Evolutionary conservation across 2,888 invertebrate species (phyloP).

Genomic region (Agrochola macilenta): DNA sequence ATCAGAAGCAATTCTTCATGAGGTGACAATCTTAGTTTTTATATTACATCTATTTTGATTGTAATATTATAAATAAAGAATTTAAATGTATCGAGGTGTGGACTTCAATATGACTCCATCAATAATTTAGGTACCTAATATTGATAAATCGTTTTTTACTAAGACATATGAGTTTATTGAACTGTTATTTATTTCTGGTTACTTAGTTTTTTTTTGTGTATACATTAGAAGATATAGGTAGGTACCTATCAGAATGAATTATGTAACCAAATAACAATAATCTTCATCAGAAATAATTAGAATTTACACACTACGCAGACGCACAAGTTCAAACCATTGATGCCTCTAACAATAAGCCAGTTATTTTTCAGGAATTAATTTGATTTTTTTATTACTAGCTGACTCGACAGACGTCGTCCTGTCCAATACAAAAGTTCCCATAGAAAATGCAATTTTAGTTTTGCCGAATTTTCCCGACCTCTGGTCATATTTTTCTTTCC

Average conservation of each 20-base stretch:
- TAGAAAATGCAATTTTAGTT: no score
- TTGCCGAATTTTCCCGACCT: no score
- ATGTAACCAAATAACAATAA: no score
- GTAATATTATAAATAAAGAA: not conserved
- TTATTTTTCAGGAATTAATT: not conserved
- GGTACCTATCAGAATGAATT: no score
- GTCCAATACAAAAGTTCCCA: no score
- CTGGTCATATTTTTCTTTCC: no score
- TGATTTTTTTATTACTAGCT: not conserved
- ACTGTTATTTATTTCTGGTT: conserved; percentile 18
- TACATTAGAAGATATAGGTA: no score
- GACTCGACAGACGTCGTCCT: no score
- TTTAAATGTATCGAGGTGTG: conserved; percentile 6
- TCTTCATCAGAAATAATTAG: no score
- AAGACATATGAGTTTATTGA: conserved; percentile 31
- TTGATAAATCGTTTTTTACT: conserved; percentile 26
- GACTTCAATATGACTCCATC: conserved; percentile 14
- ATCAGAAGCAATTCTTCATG: conserved; percentile 8
- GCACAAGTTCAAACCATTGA: no score
- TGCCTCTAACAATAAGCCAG: no score
- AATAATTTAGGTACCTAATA: conserved; percentile 1
- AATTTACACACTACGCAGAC: no score
- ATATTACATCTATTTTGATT: not conserved
- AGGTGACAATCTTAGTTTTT: conserved; percentile 20
- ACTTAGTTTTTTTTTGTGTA: not conserved